Base-by-base conservation (phyloP, 2,888 invertebrate genomes). In the Rhingia campestris region DNA sequence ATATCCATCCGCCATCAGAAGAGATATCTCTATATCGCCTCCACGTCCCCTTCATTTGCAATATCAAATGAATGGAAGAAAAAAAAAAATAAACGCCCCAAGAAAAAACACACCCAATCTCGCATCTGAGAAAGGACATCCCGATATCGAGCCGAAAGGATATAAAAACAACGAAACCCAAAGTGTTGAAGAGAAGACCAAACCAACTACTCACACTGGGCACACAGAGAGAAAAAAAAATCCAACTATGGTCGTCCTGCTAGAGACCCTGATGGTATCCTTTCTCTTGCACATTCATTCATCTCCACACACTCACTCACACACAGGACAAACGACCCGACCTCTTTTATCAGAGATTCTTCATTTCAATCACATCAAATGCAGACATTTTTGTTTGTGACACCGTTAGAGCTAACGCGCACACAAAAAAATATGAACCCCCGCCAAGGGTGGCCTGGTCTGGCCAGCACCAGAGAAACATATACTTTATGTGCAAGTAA, bases 301-400 rank as follows among this genome's bases (percentile, higher is more conserved):
- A 80, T 84, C 74, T 79, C 69, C 69, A 76, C 70, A 76, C 72
- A 59, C 61, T 49, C 39, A 30, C 54, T 51, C 69, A 59, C 76
- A 74, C 76, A 79, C 75, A 82, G 84, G 82, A 87, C 76, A 87
- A 87, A 87, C 86, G 86, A 87, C 86, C 86, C 84, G 80, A 84
- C 87, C 86, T 86, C 87, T 86, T 87, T 87, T 87, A 87, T 87
- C 87, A 84, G 86, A 81, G 86, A 87, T 87, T 87, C 87, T 87
- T 87, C 86, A 87, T 87, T 87, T 87, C 87, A 87, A 87, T 87
- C 87, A 87, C 86, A 87, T 87, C 87, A 87, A 86, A 86, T 81
- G 86, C 87, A 87, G 87, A 87, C 86, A 87, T 87, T 87, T 87
- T 86, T 87, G 87, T 77, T 87, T 86, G 72, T 87, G 87, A 87